Conservation (phyloP, 2,888 invertebrate species). For the Ectemnius continuus region DNA sequence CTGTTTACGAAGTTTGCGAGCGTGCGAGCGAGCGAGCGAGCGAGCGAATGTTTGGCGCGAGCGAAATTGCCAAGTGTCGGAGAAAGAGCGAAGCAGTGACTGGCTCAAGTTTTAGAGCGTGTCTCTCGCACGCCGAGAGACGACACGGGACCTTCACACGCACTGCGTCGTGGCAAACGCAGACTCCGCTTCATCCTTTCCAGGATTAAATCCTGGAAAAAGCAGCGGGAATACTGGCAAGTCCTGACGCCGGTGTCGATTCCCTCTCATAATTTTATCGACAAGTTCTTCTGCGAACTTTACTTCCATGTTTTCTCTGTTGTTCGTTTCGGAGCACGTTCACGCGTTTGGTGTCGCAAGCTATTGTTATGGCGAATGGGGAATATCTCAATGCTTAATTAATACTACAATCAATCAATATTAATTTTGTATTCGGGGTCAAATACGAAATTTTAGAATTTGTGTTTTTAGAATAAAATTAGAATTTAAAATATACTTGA, state of each 20-base stretch:
- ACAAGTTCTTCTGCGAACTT: slow-evolving; percentile 27
- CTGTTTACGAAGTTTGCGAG: slow-evolving; percentile 60
- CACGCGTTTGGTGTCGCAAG: too few species aligned
- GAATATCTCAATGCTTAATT: too few species aligned
- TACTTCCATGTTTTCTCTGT: neutral
- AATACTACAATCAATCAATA: too few species aligned
- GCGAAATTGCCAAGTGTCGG: slow-evolving; percentile 40
- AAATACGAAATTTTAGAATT: too few species aligned
- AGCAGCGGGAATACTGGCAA: neutral
- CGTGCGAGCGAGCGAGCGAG: slow-evolving; percentile 52
- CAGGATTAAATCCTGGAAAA: slow-evolving; percentile 43
- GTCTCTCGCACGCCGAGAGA: slow-evolving; percentile 37
- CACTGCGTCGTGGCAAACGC: slow-evolving; percentile 30
- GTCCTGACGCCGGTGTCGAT: neutral
- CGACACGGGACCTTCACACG: slow-evolving; percentile 33
- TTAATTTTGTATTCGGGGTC: too few species aligned
- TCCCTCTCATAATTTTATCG: slow-evolving; percentile 23
- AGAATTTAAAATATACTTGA: too few species aligned
- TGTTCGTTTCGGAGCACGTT: too few species aligned
- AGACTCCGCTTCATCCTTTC: slow-evolving; percentile 18
- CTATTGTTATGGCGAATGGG: too few species aligned
- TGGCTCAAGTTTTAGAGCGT: slow-evolving; percentile 4
- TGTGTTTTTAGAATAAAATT: too few species aligned
- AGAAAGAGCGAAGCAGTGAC: too few species aligned
- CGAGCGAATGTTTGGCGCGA: slow-evolving; percentile 8